Percentiles rank a stretch among this genome's conserved stretches.
Evolutionary conservation across 2,797 vertebrate species (phyloP).

Genomic region (Microhierax caerulescens): DNA sequence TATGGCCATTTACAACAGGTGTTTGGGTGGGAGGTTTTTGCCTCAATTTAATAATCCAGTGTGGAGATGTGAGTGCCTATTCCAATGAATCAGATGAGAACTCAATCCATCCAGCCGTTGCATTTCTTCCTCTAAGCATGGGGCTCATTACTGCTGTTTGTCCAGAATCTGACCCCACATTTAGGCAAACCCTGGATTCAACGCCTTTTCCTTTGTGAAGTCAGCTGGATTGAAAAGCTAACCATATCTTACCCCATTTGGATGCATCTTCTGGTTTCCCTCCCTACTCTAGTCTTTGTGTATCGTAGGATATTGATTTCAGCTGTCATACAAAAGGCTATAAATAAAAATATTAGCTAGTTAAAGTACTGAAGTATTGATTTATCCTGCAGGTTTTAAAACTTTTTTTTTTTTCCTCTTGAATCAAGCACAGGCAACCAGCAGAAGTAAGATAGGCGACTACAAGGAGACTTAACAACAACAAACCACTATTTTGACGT

Average conservation of each 20-base stretch:
- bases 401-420: neutral
- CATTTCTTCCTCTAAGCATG: neutral
- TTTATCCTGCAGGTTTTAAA: neutral
- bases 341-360: neutral
- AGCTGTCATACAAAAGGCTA: neutral
- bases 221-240: neutral
- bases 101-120: neutral
- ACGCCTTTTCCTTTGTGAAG: neutral
- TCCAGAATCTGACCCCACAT: neutral
- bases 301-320: neutral
- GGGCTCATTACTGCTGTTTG: neutral
- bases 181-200: neutral
- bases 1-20: neutral
- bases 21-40: neutral
- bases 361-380: neutral
- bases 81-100: neutral
- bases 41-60: neutral
- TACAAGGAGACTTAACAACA: rapidly evolving
- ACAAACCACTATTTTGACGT: neutral
- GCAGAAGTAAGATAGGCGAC: neutral
- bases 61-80: rapidly evolving
- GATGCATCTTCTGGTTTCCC: neutral
- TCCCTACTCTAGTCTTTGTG: neutral
- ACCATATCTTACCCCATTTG: neutral
- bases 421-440: neutral